Conservation (phyloP, 1,140 invertebrate species). For the Neodiprion pinetum region DNA sequence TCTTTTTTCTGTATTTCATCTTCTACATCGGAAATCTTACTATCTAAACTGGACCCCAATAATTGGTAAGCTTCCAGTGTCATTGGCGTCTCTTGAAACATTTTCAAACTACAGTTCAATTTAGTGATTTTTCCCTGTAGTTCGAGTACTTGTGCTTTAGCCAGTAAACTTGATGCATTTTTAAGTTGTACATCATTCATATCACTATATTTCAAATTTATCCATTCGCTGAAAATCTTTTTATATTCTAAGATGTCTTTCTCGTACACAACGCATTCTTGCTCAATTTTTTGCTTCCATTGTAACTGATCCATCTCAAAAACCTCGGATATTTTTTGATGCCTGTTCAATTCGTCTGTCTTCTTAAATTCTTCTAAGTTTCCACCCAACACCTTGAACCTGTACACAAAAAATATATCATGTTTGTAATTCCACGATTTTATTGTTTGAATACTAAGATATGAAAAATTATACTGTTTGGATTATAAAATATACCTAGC, state of each 20-base stretch:
- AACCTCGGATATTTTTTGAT: constrained; percentile 31
- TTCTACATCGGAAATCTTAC: constrained; percentile 32
- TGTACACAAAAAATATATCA: constrained; percentile 24
- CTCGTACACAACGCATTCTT: constrained; percentile 40
- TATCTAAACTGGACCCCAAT: constrained; percentile 36
- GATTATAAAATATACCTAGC: constrained; percentile 5
- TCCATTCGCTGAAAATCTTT: constrained; percentile 40
- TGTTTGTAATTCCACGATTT: neutral
- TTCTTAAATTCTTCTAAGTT: constrained; percentile 39
- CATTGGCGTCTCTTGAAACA: constrained; percentile 48
- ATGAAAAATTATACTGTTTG: constrained; percentile 14
- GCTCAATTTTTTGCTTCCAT: constrained; percentile 48
- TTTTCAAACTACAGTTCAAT: constrained; percentile 39
- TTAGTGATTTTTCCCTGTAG: constrained; percentile 44
- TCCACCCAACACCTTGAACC: constrained; percentile 42
- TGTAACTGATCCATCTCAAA: constrained; percentile 32
- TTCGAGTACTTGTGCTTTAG: constrained; percentile 42
- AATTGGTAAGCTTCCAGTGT: constrained; percentile 44
- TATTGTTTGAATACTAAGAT: neutral
- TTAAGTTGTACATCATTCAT: constrained; percentile 36
- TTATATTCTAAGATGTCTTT: constrained; percentile 32
- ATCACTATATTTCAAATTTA: constrained; percentile 39
- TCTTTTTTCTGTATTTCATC: constrained; percentile 41
- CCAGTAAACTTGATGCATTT: constrained; percentile 35
- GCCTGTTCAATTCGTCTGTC: constrained; percentile 30